A percentile compares a stretch with the other conserved stretches of the same genome.
Evolutionary conservation across 2,888 invertebrate species (phyloP).

Genomic region (Noctua janthina): DNA sequence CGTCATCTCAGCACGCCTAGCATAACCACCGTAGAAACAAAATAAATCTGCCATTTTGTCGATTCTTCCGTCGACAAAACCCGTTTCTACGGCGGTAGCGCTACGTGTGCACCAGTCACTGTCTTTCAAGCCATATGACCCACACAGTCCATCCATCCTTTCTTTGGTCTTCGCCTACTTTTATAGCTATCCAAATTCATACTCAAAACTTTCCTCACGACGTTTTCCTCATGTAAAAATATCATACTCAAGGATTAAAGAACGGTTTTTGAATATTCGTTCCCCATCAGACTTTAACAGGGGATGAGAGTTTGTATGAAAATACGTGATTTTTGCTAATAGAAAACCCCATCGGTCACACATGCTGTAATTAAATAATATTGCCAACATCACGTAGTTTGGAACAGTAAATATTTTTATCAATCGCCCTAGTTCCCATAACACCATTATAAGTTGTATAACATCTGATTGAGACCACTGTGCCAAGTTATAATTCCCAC

Average conservation of each 20-base stretch:
- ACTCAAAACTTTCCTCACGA: too few relatives aligned
- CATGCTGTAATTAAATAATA: not conserved
- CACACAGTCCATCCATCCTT: not conserved
- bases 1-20: not conserved
- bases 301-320: not conserved
- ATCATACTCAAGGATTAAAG: too few relatives aligned
- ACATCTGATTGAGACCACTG: slow-evolving; percentile 26
- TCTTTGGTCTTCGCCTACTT: not conserved
- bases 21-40: too few relatives aligned
- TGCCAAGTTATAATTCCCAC: slow-evolving; percentile 31
- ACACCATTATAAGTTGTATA: slow-evolving; percentile 7
- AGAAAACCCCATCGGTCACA: not conserved
- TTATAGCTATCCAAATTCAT: too few relatives aligned
- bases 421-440: slow-evolving; percentile 37
- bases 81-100: too few relatives aligned
- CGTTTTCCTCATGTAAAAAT: too few relatives aligned
- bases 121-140: not conserved
- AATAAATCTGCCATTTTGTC: too few relatives aligned
- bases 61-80: too few relatives aligned
- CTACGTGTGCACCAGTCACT: not conserved
- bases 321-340: not conserved
- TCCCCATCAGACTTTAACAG: not conserved
- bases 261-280: not conserved
- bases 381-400: not conserved
- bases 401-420: slow-evolving; percentile 4